These are phyloP conservation scores for Nibea coibor DNA, from an alignment of 2,113 vertebrate genomes.

Conservation along the genomic window DNA sequence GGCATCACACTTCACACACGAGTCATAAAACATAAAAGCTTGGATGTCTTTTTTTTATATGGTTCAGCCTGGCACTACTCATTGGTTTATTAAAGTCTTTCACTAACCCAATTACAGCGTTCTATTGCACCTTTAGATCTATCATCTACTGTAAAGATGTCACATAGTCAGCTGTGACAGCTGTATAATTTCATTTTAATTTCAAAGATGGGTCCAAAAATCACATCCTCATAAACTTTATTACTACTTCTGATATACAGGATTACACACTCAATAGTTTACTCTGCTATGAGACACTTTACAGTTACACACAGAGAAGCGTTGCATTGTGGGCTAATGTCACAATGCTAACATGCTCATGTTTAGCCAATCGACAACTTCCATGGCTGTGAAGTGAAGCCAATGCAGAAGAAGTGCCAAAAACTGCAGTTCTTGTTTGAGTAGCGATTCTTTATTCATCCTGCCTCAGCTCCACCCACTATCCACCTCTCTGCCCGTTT, in stretches of 20 bases:
- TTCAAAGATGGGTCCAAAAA: not conserved
- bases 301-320: no score
- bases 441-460: no score
- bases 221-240: not conserved
- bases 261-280: not conserved
- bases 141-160: conserved; percentile 11
- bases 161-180: not conserved
- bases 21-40: conserved; percentile 75
- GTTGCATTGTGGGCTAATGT: not conserved
- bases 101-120: conserved; percentile 37
- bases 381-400: no score
- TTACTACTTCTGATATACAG: not conserved
- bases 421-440: no score
- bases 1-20: conserved; percentile 63
- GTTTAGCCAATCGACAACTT: not conserved
- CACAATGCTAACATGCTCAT: not conserved
- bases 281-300: not conserved
- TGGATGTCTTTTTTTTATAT: conserved; percentile 60
- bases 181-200: not conserved
- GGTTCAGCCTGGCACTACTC: conserved; percentile 53
- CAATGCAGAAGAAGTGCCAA: no score
- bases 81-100: conserved; percentile 64
- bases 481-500: no score
- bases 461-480: no score
- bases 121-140: conserved; percentile 29